phyloP scores from a whole-genome alignment of 64 coral and sea anemone genomes.

The Pachyseris speciosa region DNA sequence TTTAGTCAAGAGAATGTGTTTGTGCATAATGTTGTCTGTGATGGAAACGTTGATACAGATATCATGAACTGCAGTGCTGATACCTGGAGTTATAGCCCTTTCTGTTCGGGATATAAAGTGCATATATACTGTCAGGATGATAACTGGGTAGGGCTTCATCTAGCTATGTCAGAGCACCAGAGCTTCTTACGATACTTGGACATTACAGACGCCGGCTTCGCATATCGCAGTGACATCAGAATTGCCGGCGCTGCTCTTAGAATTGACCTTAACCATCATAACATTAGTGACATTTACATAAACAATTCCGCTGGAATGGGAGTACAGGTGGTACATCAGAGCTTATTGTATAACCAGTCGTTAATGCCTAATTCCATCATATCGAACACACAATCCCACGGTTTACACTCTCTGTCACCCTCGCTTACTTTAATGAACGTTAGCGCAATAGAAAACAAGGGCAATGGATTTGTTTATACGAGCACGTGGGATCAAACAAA shows the following conservation, averaged over 20 bases:
- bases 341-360: not conserved
- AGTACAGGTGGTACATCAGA: slow-evolving; percentile 43
- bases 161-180: slow-evolving; percentile 41
- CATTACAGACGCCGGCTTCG: slow-evolving; percentile 63
- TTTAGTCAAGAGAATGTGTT: not conserved
- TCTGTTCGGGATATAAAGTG: not conserved
- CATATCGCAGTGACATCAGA: slow-evolving; percentile 61
- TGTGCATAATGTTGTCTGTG: slow-evolving; percentile 53
- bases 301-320: slow-evolving; percentile 36
- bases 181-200: slow-evolving; percentile 65
- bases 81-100: slow-evolving; percentile 38
- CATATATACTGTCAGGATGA: slow-evolving; percentile 26
- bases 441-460: slow-evolving; percentile 5
- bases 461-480: slow-evolving; percentile 5
- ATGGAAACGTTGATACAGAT: slow-evolving; percentile 18
- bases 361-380: slow-evolving; percentile 58
- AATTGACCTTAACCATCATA: slow-evolving; percentile 69
- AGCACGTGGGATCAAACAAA: not conserved
- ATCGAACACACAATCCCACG: slow-evolving; percentile 43
- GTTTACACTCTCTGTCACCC: slow-evolving; percentile 1
- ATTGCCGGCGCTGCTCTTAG: slow-evolving; percentile 47
- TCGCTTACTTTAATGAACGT: slow-evolving; percentile 34
- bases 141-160: slow-evolving; percentile 73
- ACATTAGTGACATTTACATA: slow-evolving; percentile 47
- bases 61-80: slow-evolving; percentile 55